Evolutionary conservation across 1,140 invertebrate genomes (phyloP).

Genomic region (Harpegnathos saltator): DNA sequence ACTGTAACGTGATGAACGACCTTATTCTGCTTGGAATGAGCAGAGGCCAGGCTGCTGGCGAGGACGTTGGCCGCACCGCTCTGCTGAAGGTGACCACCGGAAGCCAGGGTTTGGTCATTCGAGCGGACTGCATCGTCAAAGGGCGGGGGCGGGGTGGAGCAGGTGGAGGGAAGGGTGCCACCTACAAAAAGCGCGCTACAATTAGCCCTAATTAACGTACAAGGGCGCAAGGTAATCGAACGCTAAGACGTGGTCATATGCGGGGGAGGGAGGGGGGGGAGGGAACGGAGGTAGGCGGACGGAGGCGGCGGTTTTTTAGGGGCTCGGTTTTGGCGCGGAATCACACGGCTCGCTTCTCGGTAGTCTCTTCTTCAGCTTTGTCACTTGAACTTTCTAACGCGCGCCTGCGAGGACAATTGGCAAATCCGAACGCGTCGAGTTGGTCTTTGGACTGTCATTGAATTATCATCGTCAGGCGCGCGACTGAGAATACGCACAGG

Average conservation of each 20-base stretch:
- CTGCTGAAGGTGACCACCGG: slow-evolving; percentile 81
- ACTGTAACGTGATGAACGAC: slow-evolving; percentile 83
- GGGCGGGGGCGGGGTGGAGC: slow-evolving; percentile 95
- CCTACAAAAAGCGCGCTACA: slow-evolving; percentile 85
- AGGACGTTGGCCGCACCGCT: slow-evolving; percentile 76
- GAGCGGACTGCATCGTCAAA: slow-evolving; percentile 92
- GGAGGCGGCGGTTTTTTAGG: not conserved
- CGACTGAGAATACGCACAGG: no score
- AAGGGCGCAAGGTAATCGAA: slow-evolving; percentile 43
- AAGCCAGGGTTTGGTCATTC: slow-evolving; percentile 84
- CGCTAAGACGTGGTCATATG: not conserved
- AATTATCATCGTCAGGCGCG: no score
- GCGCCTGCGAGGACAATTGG: not conserved
- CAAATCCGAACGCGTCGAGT: not conserved
- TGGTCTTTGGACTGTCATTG: not conserved
- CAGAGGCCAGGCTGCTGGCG: slow-evolving; percentile 76
- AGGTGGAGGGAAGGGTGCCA: slow-evolving; percentile 88
- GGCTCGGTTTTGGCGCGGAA: slow-evolving; percentile 26
- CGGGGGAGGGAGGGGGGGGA: not conserved
- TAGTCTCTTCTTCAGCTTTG: no score
- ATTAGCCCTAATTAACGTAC: slow-evolving; percentile 80
- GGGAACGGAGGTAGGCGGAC: not conserved
- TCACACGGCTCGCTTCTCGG: not conserved
- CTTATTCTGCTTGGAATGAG: slow-evolving; percentile 81
- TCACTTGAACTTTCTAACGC: no score